Conservation (phyloP, 2,113 vertebrate genomes). For the Carollia perspicillata region DNA sequence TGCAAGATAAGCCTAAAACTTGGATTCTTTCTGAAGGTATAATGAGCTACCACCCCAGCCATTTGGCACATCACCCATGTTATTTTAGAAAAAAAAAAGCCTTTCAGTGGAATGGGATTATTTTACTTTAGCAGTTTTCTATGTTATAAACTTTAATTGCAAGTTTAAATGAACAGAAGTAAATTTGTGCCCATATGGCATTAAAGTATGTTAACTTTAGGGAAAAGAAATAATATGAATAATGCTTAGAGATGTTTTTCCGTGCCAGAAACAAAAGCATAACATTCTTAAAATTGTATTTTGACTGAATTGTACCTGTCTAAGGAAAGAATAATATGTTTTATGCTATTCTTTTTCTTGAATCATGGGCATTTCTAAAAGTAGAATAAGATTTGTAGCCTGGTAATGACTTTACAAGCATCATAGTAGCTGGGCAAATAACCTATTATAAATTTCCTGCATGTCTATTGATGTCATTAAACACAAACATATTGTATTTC, state of each 20-base stretch:
- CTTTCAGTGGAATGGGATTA: constrained; percentile 75
- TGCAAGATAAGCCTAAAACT: constrained; percentile 71
- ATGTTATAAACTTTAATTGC: constrained; percentile 79
- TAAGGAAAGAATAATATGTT: constrained; percentile 70
- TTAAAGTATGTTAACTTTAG: constrained; percentile 79
- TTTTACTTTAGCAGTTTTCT: constrained; percentile 78
- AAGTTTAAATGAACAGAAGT: constrained; percentile 80
- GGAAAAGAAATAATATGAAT: constrained; percentile 77
- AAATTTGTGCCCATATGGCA: constrained; percentile 78
- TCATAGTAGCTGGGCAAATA: constrained; percentile 84
- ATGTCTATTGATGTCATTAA: constrained; percentile 90
- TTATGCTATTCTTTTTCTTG: constrained; percentile 55
- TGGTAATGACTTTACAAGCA: constrained; percentile 80
- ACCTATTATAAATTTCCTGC: constrained; percentile 85
- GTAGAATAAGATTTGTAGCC: constrained; percentile 59
- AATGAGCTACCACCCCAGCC: constrained; percentile 76
- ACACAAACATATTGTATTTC: constrained; percentile 85
- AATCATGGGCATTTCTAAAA: constrained; percentile 58
- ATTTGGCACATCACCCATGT: constrained; percentile 77
- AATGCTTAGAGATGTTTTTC: constrained; percentile 74
- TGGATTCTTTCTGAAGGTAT: constrained; percentile 76
- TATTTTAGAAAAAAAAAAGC: constrained; percentile 71
- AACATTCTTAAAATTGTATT: constrained; percentile 73
- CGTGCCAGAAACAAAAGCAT: constrained; percentile 76
- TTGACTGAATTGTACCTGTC: constrained; percentile 67